Percentiles rank a stretch among this genome's conserved stretches.
phyloP scores from a whole-genome alignment of 2,797 vertebrate genomes.

The Sebastolobus alascanus region DNA sequence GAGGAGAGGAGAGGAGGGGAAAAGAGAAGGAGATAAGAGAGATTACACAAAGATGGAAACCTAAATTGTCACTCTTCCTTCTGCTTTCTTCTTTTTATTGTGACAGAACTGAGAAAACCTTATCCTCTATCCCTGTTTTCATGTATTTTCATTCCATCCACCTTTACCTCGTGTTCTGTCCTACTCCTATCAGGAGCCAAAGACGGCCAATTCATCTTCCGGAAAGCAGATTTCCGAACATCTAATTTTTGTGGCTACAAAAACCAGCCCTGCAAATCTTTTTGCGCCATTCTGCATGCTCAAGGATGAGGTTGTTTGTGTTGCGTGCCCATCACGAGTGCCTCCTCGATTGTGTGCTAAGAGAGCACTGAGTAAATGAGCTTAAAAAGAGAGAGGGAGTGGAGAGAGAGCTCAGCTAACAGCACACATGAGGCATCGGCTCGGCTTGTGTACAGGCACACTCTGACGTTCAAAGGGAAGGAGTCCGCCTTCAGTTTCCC shows the following conservation, averaged over 20 bases:
- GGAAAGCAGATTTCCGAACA: constrained; percentile 17
- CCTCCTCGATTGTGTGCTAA: constrained; percentile 56
- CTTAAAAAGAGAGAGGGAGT: constrained; percentile 80
- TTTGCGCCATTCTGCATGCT: constrained; percentile 11
- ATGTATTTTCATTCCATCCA: constrained; percentile 18
- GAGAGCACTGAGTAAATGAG: constrained; percentile 71
- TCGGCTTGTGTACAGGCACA: constrained; percentile 71
- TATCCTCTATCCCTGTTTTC: constrained; percentile 8
- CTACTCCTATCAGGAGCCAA: constrained; percentile 5
- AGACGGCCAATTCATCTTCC: constrained; percentile 27
- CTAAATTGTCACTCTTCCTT: constrained; percentile 44
- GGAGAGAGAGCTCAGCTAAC: constrained; percentile 61
- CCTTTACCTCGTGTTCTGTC: not conserved
- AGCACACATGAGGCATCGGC: constrained; percentile 67
- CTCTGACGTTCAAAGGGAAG: constrained; percentile 76
- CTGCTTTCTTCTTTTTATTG: constrained; percentile 35
- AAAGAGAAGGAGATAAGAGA: not conserved
- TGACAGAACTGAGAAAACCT: constrained; percentile 34
- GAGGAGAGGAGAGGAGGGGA: not conserved
- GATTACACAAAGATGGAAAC: constrained; percentile 40
- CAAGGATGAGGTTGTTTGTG: constrained; percentile 54
- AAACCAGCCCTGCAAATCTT: constrained; percentile 17
- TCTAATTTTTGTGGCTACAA: constrained; percentile 15
- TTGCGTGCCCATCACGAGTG: constrained; percentile 52
- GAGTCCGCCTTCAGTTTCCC: constrained; percentile 77